phyloP scores from a whole-genome alignment of 2,888 invertebrate genomes.

The Ormyrus thymus region DNA sequence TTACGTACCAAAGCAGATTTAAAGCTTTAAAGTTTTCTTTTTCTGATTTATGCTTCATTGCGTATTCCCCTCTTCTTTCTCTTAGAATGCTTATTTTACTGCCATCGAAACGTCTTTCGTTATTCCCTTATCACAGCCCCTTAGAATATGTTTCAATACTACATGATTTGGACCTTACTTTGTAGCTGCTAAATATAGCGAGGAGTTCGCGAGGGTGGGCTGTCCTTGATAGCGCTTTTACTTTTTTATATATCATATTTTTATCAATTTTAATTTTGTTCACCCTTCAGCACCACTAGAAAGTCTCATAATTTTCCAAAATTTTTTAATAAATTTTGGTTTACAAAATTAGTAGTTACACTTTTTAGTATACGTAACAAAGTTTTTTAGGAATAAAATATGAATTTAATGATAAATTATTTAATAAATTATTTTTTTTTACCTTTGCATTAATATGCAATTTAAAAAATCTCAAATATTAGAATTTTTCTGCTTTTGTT shows the following conservation, averaged over 20 bases:
- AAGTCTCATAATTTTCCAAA: too few relatives aligned
- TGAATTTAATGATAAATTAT: neutral
- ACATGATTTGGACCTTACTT: constrained; percentile 10
- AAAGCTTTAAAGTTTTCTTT: neutral
- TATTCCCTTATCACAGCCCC: constrained; percentile 18
- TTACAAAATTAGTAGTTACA: too few relatives aligned
- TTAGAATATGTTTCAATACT: constrained; percentile 1
- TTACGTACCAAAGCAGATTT: too few relatives aligned
- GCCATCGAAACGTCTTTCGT: constrained; percentile 13
- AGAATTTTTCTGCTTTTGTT: too few relatives aligned
- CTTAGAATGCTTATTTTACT: neutral
- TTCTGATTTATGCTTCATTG: neutral
- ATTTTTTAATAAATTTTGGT: too few relatives aligned
- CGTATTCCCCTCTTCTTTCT: neutral
- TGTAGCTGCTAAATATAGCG: constrained; percentile 52
- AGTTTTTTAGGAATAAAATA: too few relatives aligned
- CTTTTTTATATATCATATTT: constrained; percentile 45
- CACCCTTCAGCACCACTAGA: too few relatives aligned
- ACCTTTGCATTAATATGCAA: too few relatives aligned
- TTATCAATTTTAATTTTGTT: neutral
- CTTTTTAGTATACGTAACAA: too few relatives aligned
- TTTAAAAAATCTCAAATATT: too few relatives aligned
- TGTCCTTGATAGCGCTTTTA: constrained; percentile 63
- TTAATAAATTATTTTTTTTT: too few relatives aligned
- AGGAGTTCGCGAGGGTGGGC: constrained; percentile 74